Base-by-base conservation (phyloP, 2,888 invertebrate genomes). In the Fabriciana adippe region DNA sequence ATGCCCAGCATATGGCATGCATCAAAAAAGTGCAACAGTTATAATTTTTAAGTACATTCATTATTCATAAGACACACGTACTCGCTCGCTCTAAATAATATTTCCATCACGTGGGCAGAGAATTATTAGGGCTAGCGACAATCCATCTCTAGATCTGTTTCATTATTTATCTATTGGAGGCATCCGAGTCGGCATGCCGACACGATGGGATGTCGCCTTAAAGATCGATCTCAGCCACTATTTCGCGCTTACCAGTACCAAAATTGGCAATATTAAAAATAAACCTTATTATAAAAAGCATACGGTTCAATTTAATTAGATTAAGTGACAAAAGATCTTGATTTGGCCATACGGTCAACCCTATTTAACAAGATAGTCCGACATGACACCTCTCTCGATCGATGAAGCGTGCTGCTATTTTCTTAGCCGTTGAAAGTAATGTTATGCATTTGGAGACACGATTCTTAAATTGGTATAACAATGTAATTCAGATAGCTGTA, bases 121-220 rank as follows among this genome's bases (percentile, higher is more conserved):
- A 75, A 70, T 73, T 75, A 75, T 69, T 72, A 76, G 73, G 69
- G 66, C 74, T 74, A 74, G 73, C 72, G 70, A 68, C 70, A 74
- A 75, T 77, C 72, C 75, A 76, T 83, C 81, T 82, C 76, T 74
- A 78, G 78, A 83, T 85, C 84, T 82, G 79, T 64, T 78, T 84
- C 26, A 4, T 82, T 81, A 77, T 72, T 86, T 90, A 90, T 91
- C 90, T 86, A 82, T 83, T 74, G 75, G 77, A 88, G 82, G 81
- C 86, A 89, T 88, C 88, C 84, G 64, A 55, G 66, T 53, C 71
- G 66, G 74, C 72, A 72, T 75, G 72, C 75, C 75, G 69, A 72
- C 75, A 73, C 73, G 75, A 69, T 66, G 67, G 68, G 70, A 68
- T 71, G 72, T 76, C 74, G 80, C 80, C 78, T 76, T 79, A 74